Evolutionary conservation across 1,140 invertebrate species (phyloP), one percentile per base, ranked within the genome.

Genomic region (Temnothorax longispinosus): DNA sequence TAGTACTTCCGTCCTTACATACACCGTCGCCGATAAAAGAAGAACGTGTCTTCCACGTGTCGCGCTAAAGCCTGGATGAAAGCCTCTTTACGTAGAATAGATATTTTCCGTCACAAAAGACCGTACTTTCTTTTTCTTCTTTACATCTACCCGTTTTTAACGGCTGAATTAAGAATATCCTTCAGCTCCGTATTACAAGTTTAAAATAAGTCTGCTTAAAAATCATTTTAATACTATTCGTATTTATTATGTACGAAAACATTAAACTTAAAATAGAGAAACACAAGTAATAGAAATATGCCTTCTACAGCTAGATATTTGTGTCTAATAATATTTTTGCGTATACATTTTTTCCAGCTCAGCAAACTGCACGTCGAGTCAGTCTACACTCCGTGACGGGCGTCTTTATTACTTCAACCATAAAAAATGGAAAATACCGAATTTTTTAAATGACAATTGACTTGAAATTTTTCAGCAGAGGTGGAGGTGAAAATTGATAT

Each of bases 41-140:
- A 80, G 56, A 84, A 75, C 80, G 54, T 4, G 27, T 75, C 21
- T 74, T 77, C 21, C 21, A 77, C 21, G 56, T 64, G 75, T 18
- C 38, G 54, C 15, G 18, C 41, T 77, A 64, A 77, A 44, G 13
- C 18, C 47, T 11, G 32, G 6, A 27, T 35, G n/a, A 11, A 74
- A 74, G 0, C n/a, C 10, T 47, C 21, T 82, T 60, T 56, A 74
- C 67, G 67, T 72, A 50, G 32, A 78, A 78, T 64, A 80, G 6
- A 52, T 50, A 74, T 58, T 75, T 58, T n/a, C 13, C 62, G 32
- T 72, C 18, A 44, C 41, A 38, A 82, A 41, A 50, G 7, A 60
- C 15, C 35, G 15, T 7, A 32, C 54, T 27, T 60, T 47, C 18
- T 84, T 50, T 75, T 38, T 56, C 64, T 67, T 41, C 56, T 69